These are phyloP conservation scores for Glaucopsyche alexis DNA, from an alignment of 2,888 invertebrate genomes.

Conservation along the genomic window DNA sequence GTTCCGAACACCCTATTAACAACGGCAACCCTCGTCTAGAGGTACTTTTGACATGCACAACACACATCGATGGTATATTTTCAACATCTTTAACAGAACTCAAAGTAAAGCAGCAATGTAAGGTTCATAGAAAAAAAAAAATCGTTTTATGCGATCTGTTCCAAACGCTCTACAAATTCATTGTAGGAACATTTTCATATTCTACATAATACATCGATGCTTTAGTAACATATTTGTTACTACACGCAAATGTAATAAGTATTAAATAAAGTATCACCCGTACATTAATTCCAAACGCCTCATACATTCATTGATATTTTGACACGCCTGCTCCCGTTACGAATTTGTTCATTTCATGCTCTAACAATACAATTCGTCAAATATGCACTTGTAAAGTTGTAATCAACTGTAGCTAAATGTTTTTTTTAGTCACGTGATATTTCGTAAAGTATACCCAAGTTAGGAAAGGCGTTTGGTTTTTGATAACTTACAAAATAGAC, in stretches of 20 bases:
- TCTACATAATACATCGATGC: not conserved
- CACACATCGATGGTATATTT: slow-evolving; percentile 41
- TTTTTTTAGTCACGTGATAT: not conserved
- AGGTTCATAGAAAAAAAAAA: not conserved
- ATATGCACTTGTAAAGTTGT: not conserved
- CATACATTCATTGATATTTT: slow-evolving; percentile 54
- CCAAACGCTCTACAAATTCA: not conserved
- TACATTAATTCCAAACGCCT: not conserved
- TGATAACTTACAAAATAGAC: no score
- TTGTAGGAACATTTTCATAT: not conserved
- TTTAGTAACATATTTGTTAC: not conserved
- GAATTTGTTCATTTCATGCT: slow-evolving; percentile 44
- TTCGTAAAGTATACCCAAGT: not conserved
- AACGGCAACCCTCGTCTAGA: slow-evolving; percentile 35
- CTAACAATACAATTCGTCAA: slow-evolving; percentile 2
- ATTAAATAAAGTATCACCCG: not conserved
- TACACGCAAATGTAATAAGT: not conserved
- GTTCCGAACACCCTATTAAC: slow-evolving; percentile 46
- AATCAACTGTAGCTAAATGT: not conserved
- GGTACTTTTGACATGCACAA: not conserved
- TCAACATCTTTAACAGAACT: not conserved
- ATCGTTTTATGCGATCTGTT: not conserved
- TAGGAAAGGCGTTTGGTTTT: not conserved
- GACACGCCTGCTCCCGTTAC: slow-evolving; percentile 46
- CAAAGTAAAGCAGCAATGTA: slow-evolving; percentile 34